Base-by-base conservation (phyloP, 2,888 invertebrate genomes). In the Lochmaea capreae region DNA sequence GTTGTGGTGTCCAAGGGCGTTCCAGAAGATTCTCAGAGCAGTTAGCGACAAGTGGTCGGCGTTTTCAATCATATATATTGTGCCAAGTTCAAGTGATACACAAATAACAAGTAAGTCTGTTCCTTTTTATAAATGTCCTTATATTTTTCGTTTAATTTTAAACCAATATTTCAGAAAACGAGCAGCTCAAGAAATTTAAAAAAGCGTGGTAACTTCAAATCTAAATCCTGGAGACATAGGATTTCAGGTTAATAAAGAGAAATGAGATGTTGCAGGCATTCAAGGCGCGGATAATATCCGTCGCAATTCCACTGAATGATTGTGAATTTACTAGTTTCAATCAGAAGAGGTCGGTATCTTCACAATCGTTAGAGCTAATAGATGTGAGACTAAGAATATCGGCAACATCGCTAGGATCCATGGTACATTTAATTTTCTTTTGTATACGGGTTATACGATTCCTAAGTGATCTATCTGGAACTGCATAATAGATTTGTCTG, bases 251-350 rank as follows among this genome's bases (percentile, higher is more conserved):
- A 4, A 1, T 26, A 26, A 14, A 8, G 5, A n/a, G 22, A 26
- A 11, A 14, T 59, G 3, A 59, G 12, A 14, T 22, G 22, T n/a
- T 58, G 58, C 1, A 52, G 3, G 3, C 8, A 3, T 0, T 52
- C 52, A 11, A 11, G 12, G 10, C 12, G 2, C 10, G 11, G 10
- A 12, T 10, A 43, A 12, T 11, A 43, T 12, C n/a, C n/a, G 52
- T 54, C 9, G 16, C 16, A 59, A 59, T 59, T 59, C 58, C 58
- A 59, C n/a, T 59, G 58, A 10, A 59, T 9, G 1, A 26, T 59
- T 2, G 11, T 59, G 9, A 59, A 59, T 59, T 26, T 59, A 22
- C 11, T 11, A 26, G 10, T 14, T 58, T 58, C 1, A 58, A 26
- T n/a, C 52, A 16, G 52, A 6, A n/a, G 9, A 57, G 5, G 12